These are phyloP conservation scores for Hemiscyllium ocellatum DNA, from an alignment of 2,113 vertebrate species.

Conservation along the genomic window DNA sequence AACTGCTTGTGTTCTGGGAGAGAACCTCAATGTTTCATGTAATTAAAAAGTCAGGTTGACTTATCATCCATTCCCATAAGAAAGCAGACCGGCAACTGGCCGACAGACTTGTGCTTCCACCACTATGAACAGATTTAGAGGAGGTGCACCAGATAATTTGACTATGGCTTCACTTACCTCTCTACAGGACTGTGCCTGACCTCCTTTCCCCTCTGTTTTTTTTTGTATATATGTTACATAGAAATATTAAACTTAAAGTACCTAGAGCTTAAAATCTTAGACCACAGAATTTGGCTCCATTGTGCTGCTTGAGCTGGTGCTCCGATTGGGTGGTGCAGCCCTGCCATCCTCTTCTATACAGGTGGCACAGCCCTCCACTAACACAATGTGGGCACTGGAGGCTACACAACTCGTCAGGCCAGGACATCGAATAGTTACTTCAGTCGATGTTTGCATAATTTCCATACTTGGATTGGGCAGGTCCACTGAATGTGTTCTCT, in stretches of 20 bases:
- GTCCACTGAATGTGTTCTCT: not conserved
- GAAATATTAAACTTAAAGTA: not conserved
- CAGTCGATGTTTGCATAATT: not conserved
- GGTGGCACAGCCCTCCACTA: no score
- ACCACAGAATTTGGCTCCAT: not conserved
- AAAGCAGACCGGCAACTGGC: not conserved
- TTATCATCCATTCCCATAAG: not conserved
- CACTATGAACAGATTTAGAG: not conserved
- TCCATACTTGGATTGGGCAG: not conserved
- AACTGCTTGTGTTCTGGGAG: not conserved
- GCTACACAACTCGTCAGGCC: not conserved
- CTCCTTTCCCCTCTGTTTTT: not conserved
- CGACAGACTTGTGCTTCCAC: not conserved
- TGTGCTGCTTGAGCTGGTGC: not conserved
- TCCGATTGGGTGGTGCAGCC: not conserved
- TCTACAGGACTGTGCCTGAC: not conserved
- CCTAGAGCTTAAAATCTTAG: not conserved
- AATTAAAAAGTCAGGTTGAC: not conserved
- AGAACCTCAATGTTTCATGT: not conserved
- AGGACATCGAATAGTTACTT: not conserved
- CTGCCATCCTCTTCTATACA: no score
- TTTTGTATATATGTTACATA: not conserved
- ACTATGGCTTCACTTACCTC: not conserved
- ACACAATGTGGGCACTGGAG: not conserved
- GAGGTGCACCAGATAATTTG: not conserved